These are phyloP conservation scores for Gambusia holbrooki DNA, from an alignment of 2,113 vertebrate genomes.

Conservation along the genomic window DNA sequence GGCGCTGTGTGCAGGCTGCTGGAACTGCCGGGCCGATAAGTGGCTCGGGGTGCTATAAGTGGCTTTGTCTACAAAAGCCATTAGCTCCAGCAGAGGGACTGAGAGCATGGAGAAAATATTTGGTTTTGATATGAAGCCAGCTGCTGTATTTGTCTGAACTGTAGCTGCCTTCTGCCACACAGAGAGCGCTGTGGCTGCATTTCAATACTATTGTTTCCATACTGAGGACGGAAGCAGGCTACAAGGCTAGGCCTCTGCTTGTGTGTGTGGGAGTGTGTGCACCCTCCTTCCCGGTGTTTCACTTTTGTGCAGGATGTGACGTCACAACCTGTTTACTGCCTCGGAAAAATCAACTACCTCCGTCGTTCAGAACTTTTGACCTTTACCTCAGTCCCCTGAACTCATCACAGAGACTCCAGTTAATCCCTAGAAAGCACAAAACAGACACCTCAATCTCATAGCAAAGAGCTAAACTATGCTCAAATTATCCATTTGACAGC, in stretches of 20 bases:
- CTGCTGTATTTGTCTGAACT: constrained; percentile 23
- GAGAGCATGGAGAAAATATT: constrained; percentile 9
- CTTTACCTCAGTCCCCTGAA: constrained; percentile 28
- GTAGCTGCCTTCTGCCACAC: constrained; percentile 12
- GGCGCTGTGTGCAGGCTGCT: constrained; percentile 24
- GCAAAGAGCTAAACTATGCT: not conserved
- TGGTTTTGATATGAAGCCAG: constrained; percentile 23
- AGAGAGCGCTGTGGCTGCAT: constrained; percentile 4
- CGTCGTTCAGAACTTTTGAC: constrained; percentile 45
- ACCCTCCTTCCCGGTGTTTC: constrained; percentile 48
- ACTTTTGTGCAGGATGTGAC: constrained; percentile 66
- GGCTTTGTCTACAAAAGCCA: constrained; percentile 39
- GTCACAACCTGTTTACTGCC: constrained; percentile 76
- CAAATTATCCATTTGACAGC: constrained; percentile 18
- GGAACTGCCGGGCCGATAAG: constrained; percentile 37
- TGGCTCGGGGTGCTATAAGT: constrained; percentile 42
- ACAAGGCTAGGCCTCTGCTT: constrained; percentile 4
- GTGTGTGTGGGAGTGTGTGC: constrained; percentile 13
- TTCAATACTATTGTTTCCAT: constrained; percentile 60
- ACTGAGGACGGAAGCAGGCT: constrained; percentile 42
- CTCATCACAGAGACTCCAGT: constrained; percentile 12
- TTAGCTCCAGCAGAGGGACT: constrained; percentile 8
- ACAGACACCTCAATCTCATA: not conserved
- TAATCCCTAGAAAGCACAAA: constrained; percentile 50
- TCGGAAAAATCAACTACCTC: constrained; percentile 22